Percentiles rank a stretch among this genome's conserved stretches.
Conservation (phyloP, 2,797 vertebrate genomes). For the Allochrocebus solatus region DNA sequence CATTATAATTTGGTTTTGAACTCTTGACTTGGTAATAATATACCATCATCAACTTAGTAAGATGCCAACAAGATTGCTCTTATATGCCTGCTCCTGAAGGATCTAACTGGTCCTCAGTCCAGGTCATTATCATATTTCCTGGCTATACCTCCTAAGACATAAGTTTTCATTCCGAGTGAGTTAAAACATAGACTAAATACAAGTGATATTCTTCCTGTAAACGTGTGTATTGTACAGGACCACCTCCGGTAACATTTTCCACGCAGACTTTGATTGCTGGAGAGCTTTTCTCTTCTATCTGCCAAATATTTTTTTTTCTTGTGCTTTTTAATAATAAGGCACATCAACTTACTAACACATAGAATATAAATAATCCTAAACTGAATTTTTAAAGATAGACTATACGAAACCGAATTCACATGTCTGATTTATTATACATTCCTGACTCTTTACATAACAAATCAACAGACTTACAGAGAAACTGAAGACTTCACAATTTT, state of each 20-base stretch:
- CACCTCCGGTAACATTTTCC: constrained; percentile 49
- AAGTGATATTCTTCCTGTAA: constrained; percentile 61
- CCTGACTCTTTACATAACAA: constrained; percentile 36
- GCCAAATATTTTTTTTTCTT: not conserved
- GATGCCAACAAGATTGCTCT: not conserved
- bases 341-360: not conserved
- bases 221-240: constrained; percentile 22
- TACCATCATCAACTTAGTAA: not conserved
- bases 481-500: not conserved
- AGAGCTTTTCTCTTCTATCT: constrained; percentile 34
- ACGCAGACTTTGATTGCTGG: constrained; percentile 45
- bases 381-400: constrained; percentile 33
- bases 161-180: constrained; percentile 33
- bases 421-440: constrained; percentile 24
- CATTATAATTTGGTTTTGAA: constrained; percentile 40
- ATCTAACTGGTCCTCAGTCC: not conserved
- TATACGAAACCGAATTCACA: constrained; percentile 25
- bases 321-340: constrained; percentile 29
- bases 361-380: constrained; percentile 11
- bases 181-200: constrained; percentile 48
- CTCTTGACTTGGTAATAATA: constrained; percentile 1
- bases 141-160: not conserved
- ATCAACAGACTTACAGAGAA: not conserved
- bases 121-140: not conserved
- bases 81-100: not conserved